Evolutionary conservation across 1,140 invertebrate genomes (phyloP).

Genomic region (Notospermus geniculatus): DNA sequence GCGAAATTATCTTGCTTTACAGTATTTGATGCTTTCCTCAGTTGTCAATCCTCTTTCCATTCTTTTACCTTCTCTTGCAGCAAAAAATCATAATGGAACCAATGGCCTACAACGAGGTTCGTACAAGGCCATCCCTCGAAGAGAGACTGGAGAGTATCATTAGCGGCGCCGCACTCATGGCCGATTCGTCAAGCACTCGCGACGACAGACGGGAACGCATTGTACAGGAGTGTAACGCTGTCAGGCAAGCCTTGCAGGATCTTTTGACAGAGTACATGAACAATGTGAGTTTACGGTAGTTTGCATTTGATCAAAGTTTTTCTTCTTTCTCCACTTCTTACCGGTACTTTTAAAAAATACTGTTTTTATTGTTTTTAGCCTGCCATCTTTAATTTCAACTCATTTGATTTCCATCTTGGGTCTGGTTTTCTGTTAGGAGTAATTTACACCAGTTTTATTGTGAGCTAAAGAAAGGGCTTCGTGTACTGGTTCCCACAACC

Average conservation of each 20-base stretch:
- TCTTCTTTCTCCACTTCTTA: no score
- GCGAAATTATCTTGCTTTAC: no score
- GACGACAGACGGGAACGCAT: slow-evolving; percentile 81
- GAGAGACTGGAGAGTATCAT: slow-evolving; percentile 96
- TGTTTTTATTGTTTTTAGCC: no score
- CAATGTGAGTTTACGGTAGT: slow-evolving; percentile 74
- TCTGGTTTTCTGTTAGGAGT: no score
- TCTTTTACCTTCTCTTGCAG: slow-evolving; percentile 55
- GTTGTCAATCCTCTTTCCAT: no score
- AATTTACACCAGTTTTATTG: no score
- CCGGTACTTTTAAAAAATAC: no score
- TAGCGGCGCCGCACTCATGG: slow-evolving; percentile 95
- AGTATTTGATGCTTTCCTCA: no score
- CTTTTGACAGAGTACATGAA: slow-evolving; percentile 94
- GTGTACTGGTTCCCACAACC: no score
- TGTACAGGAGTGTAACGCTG: slow-evolving; percentile 96
- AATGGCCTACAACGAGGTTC: slow-evolving; percentile 85
- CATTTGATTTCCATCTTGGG: no score
- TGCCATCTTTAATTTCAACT: no score
- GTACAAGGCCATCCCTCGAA: slow-evolving; percentile 93
- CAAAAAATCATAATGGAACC: slow-evolving; percentile 98
- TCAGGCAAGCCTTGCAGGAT: slow-evolving; percentile 97
- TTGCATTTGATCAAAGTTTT: neutral
- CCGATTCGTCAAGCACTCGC: slow-evolving; percentile 66
- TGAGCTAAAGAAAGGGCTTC: no score